Evolutionary conservation across 92 coral and sea anemone genomes (phyloP).

Genomic region (Porites evermanni): DNA sequence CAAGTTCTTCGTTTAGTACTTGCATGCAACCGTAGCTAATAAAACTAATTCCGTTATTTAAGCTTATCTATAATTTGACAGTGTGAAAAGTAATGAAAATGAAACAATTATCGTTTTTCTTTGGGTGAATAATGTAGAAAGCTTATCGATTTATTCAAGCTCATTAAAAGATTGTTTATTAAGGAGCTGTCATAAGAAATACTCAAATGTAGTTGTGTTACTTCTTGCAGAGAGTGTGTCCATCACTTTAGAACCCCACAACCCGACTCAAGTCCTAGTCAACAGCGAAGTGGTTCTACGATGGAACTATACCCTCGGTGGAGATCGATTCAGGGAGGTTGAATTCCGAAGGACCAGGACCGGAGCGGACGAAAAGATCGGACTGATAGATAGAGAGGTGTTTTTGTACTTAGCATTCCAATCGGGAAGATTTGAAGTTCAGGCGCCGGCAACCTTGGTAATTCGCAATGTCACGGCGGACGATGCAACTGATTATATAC

Average conservation of each 20-base stretch:
- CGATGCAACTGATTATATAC: background rate
- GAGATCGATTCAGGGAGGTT: background rate
- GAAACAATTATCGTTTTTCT: background rate
- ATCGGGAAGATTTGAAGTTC: background rate
- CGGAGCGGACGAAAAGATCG: background rate
- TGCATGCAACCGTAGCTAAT: too few species aligned
- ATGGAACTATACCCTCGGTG: background rate
- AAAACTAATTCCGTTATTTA: too few species aligned
- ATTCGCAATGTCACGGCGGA: conserved; percentile 4
- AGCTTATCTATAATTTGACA: background rate
- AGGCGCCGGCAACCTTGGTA: background rate
- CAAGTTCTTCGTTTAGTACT: too few species aligned
- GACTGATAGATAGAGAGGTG: background rate
- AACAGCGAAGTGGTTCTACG: background rate
- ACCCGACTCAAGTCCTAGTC: background rate
- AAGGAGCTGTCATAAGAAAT: background rate
- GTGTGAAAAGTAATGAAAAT: background rate
- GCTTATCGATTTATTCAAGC: too few species aligned
- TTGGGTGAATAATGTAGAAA: background rate
- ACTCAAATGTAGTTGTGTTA: background rate
- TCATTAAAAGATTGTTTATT: too few species aligned
- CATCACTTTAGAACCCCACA: background rate
- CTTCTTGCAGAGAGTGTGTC: background rate
- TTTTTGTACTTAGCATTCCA: background rate
- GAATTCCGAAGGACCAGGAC: background rate